Base-by-base conservation (phyloP, 2,797 vertebrate genomes). In the Bradypodion pumilum region DNA sequence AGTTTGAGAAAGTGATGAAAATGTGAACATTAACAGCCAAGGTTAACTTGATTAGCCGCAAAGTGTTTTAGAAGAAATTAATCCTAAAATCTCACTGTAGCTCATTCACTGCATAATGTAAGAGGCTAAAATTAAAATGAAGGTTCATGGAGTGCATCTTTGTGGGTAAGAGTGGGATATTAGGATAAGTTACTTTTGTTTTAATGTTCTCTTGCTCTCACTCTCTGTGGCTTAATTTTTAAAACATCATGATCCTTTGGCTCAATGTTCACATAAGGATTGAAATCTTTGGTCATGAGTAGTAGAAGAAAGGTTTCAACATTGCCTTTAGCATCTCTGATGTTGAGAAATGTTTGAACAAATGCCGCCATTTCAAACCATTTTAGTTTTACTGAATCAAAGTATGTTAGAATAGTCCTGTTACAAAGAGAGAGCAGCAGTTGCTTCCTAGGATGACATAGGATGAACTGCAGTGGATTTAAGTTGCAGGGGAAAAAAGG, bases 91-190 rank as follows among this genome's bases (percentile, higher is more conserved):
- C 79, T 84, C 79, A 87, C 86, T 73, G 49, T 52, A 40, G 59
- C 82, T 81, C 66, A 68, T 80, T 59, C 63, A 60, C 68, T 74
- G 66, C 82, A 81, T 87, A 72, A 81, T 76, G 42, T 72, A 77
- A 84, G 78, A 87, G 59, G 25, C 78, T 84, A 77, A 77, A 87
- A 87, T 87, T 84, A 73, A 81, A 77, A 46, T 16, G 19, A 72
- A 37, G 49, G 25, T 77, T 81, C 40, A 46, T 84, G 46, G 75
- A 81, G 46, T 84, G 12, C 59, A 84, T 37, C 19, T 66, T 72
- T 81, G 78, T 59, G 16, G 29, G 25, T 42, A 46, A 37, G 35
- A 19, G 35, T 23, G 23, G 63, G 42, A 35, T 70, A 52, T 62
- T 60, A 69, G 32, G 44, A 35, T 80, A 77, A 70, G 35, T 32